phyloP scores from a whole-genome alignment of 2,797 vertebrate species.

The Malurus leucopterus region DNA sequence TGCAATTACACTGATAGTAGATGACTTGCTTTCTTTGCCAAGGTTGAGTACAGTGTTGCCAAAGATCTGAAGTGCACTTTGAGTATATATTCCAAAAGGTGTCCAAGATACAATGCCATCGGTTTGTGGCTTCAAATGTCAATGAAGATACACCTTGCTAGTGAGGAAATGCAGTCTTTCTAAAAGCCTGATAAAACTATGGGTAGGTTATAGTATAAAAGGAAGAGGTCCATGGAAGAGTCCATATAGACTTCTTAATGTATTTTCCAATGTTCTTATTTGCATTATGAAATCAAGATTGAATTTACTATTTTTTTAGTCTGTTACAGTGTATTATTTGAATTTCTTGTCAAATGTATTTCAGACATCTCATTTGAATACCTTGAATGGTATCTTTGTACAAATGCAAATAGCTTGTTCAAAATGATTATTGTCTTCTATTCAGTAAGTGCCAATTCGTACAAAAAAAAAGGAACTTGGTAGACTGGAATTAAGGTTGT shows the following conservation, averaged over 20 bases:
- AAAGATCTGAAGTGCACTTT: neutral
- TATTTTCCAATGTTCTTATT: neutral
- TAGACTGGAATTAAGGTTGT: neutral
- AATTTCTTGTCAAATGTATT: neutral
- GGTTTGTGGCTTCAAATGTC: neutral
- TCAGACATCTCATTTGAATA: neutral
- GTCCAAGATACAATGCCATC: neutral
- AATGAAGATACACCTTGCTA: neutral
- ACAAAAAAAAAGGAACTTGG: neutral
- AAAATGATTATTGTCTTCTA: neutral
- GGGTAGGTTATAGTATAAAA: neutral
- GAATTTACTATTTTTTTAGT: neutral
- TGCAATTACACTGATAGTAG: fast-evolving
- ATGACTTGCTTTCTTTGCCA: neutral
- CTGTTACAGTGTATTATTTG: neutral
- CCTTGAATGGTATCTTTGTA: neutral
- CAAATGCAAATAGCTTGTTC: neutral
- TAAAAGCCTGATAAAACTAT: neutral
- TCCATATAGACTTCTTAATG: neutral
- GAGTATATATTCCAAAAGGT: neutral
- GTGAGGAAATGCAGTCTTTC: neutral
- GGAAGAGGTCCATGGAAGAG: neutral
- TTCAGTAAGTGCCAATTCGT: neutral
- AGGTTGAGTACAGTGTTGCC: neutral
- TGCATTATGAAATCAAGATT: neutral